These are phyloP conservation scores for Drosophila asahinai DNA, from an alignment of 1,140 invertebrate genomes.

Conservation along the genomic window DNA sequence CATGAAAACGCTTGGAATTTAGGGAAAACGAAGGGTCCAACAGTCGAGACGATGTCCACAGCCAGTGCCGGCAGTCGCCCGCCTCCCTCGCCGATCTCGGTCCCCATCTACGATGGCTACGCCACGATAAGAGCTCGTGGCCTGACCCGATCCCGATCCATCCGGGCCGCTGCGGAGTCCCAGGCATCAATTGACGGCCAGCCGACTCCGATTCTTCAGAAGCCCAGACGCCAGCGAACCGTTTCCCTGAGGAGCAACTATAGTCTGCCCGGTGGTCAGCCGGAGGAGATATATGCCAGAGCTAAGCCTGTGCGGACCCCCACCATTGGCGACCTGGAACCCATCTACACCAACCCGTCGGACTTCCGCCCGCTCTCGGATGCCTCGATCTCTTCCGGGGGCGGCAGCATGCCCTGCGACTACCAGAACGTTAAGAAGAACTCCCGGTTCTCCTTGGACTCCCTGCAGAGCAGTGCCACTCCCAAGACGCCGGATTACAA, in stretches of 20 bases:
- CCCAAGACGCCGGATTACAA: constrained; percentile 82
- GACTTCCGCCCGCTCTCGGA: constrained; percentile 76
- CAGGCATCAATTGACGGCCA: constrained; percentile 60
- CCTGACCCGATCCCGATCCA: constrained; percentile 86
- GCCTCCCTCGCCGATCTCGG: constrained; percentile 85
- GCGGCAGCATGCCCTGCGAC: constrained; percentile 77
- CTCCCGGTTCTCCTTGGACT: constrained; percentile 80
- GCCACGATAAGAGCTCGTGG: constrained; percentile 90
- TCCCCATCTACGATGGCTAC: constrained; percentile 92
- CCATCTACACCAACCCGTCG: constrained; percentile 68
- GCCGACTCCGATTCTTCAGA: constrained; percentile 11
- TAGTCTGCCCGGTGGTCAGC: constrained; percentile 51
- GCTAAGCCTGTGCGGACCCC: constrained; percentile 78
- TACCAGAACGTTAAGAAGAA: constrained; percentile 82
- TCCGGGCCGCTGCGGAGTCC: constrained; percentile 74
- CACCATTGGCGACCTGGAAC: constrained; percentile 73
- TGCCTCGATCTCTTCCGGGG: constrained; percentile 75
- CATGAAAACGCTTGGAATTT: constrained; percentile 50
- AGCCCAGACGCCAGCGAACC: constrained; percentile 54
- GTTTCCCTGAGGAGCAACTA: constrained; percentile 75
- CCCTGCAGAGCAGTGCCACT: constrained; percentile 78
- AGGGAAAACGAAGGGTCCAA: constrained; percentile 22
- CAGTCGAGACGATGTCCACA: constrained; percentile 49
- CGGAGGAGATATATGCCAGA: constrained; percentile 71
- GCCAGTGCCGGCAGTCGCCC: constrained; percentile 74